Percentiles rank a stretch among this genome's conserved stretches.
These are phyloP conservation scores for Ephydatia muelleri DNA, from an alignment of 37 sponge, comb jelly and placozoan genomes.

Conservation along the genomic window DNA sequence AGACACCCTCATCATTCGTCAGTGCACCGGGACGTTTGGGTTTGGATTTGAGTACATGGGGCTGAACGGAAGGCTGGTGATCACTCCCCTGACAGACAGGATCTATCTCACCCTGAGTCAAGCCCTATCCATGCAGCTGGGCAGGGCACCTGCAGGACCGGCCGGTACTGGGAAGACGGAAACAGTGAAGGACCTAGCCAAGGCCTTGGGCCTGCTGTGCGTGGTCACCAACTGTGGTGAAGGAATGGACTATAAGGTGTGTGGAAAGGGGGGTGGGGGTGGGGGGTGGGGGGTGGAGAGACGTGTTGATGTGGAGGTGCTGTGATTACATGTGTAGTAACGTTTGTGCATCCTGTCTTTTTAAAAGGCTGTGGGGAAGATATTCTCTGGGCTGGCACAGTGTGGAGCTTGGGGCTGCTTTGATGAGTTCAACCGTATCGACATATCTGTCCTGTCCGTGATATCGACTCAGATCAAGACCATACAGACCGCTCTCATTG, in stretches of 20 bases:
- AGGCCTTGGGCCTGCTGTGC: conserved; percentile 96
- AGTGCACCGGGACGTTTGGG: conserved; percentile 96
- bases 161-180: conserved; percentile 99
- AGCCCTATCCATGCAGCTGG: conserved; percentile 96
- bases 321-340: background rate
- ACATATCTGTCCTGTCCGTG: conserved; percentile 97
- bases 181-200: conserved; percentile 97
- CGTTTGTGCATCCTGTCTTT: background rate
- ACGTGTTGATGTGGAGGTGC: background rate
- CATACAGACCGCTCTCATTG: conserved; percentile 95
- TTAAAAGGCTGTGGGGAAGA: conserved; percentile 93
- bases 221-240: conserved; percentile 99
- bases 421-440: conserved; percentile 99
- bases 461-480: conserved; percentile 99
- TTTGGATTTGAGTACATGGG: conserved; percentile 99
- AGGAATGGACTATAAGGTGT: conserved; percentile 97
- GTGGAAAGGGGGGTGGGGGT: background rate
- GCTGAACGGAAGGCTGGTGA: conserved; percentile 95
- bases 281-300: background rate
- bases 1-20: conserved; percentile 85
- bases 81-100: conserved; percentile 96
- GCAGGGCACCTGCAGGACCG: conserved; percentile 98
- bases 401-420: conserved; percentile 99
- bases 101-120: conserved; percentile 98
- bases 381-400: conserved; percentile 97